Evolutionary conservation across 2,797 vertebrate species (phyloP).

Genomic region (Pipistrellus kuhlii): DNA sequence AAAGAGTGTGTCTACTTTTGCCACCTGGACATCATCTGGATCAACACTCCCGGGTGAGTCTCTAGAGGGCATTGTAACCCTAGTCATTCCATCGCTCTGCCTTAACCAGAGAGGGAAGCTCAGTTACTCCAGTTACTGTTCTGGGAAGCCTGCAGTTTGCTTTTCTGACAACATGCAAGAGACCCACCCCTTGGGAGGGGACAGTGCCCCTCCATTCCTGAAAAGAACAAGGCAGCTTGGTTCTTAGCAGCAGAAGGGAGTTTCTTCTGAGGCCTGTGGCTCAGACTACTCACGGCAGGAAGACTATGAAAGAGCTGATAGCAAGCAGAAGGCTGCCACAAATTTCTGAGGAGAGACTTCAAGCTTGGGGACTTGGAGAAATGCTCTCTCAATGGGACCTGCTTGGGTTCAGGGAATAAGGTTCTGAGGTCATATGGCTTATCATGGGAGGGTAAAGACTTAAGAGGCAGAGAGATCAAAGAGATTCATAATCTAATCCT

Average conservation of each 20-base stretch:
- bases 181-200: too few species aligned
- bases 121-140: not conserved
- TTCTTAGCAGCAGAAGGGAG: not conserved
- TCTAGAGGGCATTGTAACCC: constrained; percentile 74
- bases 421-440: not conserved
- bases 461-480: not conserved
- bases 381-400: not conserved
- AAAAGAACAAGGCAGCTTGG: not conserved
- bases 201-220: not conserved
- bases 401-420: not conserved
- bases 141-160: not conserved
- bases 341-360: not conserved
- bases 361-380: not conserved
- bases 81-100: constrained; percentile 1
- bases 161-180: not conserved
- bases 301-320: not conserved
- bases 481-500: not conserved
- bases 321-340: too few species aligned
- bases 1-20: constrained; percentile 99
- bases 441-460: not conserved
- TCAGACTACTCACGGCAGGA: not conserved
- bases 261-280: not conserved
- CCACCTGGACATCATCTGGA: constrained; percentile 99
- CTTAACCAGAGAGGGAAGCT: not conserved
- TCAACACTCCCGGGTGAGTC: constrained; percentile 98